Base-by-base conservation (phyloP, 2,888 invertebrate genomes). In the Drosophila kanekoi region DNA sequence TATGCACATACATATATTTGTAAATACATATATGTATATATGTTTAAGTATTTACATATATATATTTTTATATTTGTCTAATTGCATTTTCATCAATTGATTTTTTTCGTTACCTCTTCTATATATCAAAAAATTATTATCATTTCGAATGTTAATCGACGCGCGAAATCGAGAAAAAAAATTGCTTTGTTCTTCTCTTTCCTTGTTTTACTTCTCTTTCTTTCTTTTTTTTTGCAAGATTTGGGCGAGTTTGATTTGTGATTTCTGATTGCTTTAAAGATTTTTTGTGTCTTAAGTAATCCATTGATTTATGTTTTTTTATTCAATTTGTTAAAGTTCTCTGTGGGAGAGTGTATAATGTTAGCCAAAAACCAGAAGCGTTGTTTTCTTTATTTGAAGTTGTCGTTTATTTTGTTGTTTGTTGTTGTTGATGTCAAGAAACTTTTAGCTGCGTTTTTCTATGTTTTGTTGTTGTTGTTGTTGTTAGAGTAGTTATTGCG, bases 61-160 rank as follows among this genome's bases (percentile, higher is more conserved):
- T 58, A 43, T 56, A 45, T 59, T 63, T 3, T 44, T 58, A 43
- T 56, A 45, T 59, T 63, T 3, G 23, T 44, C 28, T 56, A 65
- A 69, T 65, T 72, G 68, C 37, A 56, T 58, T 61, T 71, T 53
- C 51, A 54, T 52, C 52, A 53, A 57, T 45, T 13, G n/a, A n/a
- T 40, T 28, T 59, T 48, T 23, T 38, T 79, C 43, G 2, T 28
- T 0, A n/a, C n/a, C 61, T 54, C 66, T 54, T n/a, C n/a, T 72
- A 68, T 81, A 81, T 84, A 87, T 87, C 72, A 85, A 85, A 84
- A 84, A 85, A 87, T 89, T 87, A 89, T 87, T 85, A 85, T 85
- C 89, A 89, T 84, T 78, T 84, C 72, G 62, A 89, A 72, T 77
- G 70, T 77, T 74, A 77, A 80, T 79, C 73, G 88, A 83, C 84